Conservation (phyloP, 2,113 vertebrate genomes). For the Copsychus sechellarum region DNA sequence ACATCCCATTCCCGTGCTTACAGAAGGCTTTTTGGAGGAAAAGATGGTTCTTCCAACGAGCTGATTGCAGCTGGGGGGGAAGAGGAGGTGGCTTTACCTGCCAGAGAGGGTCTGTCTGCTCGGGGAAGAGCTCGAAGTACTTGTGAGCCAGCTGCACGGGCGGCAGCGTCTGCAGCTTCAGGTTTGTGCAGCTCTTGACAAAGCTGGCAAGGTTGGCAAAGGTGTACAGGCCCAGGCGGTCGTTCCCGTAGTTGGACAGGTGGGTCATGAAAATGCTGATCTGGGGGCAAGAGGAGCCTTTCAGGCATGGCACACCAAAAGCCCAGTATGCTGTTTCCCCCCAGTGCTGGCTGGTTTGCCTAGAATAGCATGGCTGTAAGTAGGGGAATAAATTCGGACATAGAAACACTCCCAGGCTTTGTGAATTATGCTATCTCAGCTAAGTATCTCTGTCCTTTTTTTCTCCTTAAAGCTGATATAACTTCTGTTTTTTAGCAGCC, state of each 20-base stretch:
- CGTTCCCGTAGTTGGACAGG: constrained; percentile 96
- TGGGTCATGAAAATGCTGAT: constrained; percentile 99
- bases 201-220: constrained; percentile 93
- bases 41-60: neutral
- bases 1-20: neutral
- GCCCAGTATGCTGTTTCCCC: neutral
- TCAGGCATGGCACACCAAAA: neutral
- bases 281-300: constrained; percentile 68
- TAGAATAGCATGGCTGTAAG: neutral
- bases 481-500: neutral
- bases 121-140: constrained; percentile 95
- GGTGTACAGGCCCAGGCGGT: constrained; percentile 94
- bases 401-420: neutral
- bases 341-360: neutral
- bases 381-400: neutral
- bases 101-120: constrained; percentile 95
- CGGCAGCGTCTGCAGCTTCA: constrained; percentile 87
- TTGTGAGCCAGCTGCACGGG: constrained; percentile 90
- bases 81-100: constrained; percentile 79
- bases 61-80: neutral
- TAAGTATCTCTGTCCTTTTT: neutral
- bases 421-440: neutral
- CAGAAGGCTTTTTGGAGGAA: neutral
- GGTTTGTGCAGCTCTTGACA: constrained; percentile 89
- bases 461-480: neutral